A percentile compares a stretch with the other conserved stretches of the same genome.
These are phyloP conservation scores for Galerucella pusilla DNA, from an alignment of 2,888 invertebrate genomes.

Conservation along the genomic window DNA sequence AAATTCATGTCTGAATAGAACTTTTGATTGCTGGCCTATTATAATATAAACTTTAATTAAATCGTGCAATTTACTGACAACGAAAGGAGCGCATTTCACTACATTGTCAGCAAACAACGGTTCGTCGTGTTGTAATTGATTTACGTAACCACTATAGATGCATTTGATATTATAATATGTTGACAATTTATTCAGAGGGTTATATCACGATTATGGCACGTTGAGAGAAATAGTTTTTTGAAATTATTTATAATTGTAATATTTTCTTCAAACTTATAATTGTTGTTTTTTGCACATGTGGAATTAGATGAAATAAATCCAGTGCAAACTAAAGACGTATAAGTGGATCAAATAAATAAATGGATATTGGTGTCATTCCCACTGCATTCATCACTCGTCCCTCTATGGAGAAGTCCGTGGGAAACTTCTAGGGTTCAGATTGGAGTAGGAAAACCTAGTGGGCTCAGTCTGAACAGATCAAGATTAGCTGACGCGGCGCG, in stretches of 20 bases:
- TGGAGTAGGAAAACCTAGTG: too few species aligned
- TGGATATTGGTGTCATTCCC: too few species aligned
- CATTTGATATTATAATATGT: slow-evolving; percentile 16
- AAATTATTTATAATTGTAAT: background rate
- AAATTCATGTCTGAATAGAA: background rate
- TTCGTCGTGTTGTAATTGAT: slow-evolving; percentile 23
- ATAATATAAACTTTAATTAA: slow-evolving; percentile 25
- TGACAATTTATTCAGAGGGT: background rate
- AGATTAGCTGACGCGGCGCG: too few species aligned
- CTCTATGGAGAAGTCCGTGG: too few species aligned
- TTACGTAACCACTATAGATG: slow-evolving; percentile 20
- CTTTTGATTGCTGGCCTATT: background rate
- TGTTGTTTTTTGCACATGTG: too few species aligned
- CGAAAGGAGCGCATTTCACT: slow-evolving; percentile 28
- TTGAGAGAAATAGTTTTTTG: background rate
- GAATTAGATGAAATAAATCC: too few species aligned
- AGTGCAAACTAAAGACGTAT: too few species aligned
- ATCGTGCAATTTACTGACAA: slow-evolving; percentile 26
- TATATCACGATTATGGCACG: background rate
- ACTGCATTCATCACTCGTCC: too few species aligned
- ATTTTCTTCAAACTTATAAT: too few species aligned
- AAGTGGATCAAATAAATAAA: too few species aligned
- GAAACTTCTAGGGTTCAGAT: too few species aligned
- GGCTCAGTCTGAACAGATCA: too few species aligned
- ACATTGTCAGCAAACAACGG: slow-evolving; percentile 19